These are phyloP conservation scores for Pyrrhosoma nymphula DNA, from an alignment of 2,888 invertebrate genomes.

Conservation along the genomic window DNA sequence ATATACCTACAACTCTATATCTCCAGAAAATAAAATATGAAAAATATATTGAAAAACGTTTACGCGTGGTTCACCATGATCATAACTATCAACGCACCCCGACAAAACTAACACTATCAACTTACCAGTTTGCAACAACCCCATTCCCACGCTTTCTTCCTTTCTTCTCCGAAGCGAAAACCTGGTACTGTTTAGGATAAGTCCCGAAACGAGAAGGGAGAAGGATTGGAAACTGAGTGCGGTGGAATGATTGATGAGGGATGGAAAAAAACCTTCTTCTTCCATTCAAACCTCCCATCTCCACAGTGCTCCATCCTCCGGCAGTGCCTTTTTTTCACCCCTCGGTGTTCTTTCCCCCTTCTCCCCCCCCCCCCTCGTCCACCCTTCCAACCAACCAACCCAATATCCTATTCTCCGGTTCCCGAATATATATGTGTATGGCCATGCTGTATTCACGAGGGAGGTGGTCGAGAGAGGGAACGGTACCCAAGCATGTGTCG, in stretches of 20 bases:
- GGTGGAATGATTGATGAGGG: conserved; percentile 18
- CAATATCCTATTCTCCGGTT: not conserved
- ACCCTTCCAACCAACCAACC: not conserved
- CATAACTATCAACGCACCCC: no score
- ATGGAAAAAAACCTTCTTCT: not conserved
- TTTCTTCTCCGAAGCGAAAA: not conserved
- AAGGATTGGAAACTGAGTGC: not conserved
- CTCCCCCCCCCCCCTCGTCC: not conserved
- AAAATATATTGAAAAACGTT: no score
- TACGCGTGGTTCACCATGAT: no score
- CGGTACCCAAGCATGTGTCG: not conserved
- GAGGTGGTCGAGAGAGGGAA: not conserved
- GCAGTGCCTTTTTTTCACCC: not conserved
- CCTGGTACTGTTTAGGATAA: not conserved
- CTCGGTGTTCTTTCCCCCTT: no score
- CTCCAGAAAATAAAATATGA: no score
- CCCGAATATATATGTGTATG: not conserved
- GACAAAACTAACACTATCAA: no score
- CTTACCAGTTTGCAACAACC: no score
- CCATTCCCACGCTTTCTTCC: not conserved
- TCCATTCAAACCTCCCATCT: not conserved
- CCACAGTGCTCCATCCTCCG: not conserved
- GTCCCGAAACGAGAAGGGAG: not conserved
- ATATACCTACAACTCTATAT: no score
- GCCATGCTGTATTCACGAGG: not conserved